These are phyloP conservation scores for Rhynchonycteris naso DNA, from an alignment of 2,797 vertebrate genomes.

Conservation along the genomic window DNA sequence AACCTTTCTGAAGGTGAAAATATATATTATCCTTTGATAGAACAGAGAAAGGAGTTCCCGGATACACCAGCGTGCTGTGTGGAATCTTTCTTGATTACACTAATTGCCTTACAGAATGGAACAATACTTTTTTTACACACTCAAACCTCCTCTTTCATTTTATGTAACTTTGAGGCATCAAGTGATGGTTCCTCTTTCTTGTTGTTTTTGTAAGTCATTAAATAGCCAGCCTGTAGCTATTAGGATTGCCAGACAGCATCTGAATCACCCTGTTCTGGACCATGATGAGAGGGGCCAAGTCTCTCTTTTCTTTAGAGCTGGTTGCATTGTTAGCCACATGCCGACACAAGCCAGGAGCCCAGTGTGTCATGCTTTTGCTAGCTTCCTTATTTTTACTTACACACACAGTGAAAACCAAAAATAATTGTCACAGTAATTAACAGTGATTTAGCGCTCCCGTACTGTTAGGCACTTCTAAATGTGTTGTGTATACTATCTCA, in stretches of 20 bases:
- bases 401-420: not conserved
- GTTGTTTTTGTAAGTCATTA: constrained; percentile 59
- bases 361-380: not conserved
- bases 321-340: not conserved
- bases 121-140: accelerated
- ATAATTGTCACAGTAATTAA: not conserved
- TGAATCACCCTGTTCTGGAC: not conserved
- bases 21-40: constrained; percentile 85
- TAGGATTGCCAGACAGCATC: not conserved
- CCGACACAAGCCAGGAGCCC: not conserved
- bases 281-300: not conserved
- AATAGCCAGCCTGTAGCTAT: constrained; percentile 34
- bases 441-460: not conserved
- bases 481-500: not conserved
- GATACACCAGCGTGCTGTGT: not conserved
- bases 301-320: not conserved
- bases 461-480: not conserved
- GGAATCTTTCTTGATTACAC: not conserved
- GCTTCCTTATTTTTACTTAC: constrained; percentile 31
- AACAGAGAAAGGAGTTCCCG: constrained; percentile 71
- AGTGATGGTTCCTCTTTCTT: constrained; percentile 46
- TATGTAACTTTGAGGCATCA: not conserved
- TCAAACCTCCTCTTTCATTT: constrained; percentile 17
- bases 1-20: constrained; percentile 87
- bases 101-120: constrained; percentile 48